Percentiles rank a stretch among this genome's conserved stretches.
Conservation (phyloP, 2,113 vertebrate genomes). For the Scophthalmus maximus region DNA sequence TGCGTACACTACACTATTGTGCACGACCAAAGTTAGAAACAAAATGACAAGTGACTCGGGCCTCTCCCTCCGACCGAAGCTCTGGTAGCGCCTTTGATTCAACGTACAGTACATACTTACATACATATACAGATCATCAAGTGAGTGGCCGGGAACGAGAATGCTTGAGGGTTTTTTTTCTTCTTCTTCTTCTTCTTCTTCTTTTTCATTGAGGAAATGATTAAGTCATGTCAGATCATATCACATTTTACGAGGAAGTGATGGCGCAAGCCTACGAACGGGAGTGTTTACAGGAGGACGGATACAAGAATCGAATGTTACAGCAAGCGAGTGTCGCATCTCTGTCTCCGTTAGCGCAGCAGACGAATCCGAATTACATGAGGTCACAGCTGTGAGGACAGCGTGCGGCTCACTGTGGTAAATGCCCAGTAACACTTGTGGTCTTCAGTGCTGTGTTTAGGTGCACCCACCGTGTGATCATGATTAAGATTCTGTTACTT, state of each 20-base stretch:
- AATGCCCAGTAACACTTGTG: conserved; percentile 70
- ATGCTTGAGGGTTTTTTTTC: not conserved
- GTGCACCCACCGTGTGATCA: conserved; percentile 54
- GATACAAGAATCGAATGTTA: conserved; percentile 66
- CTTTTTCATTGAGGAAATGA: conserved; percentile 38
- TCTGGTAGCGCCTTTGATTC: conserved; percentile 69
- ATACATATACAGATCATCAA: conserved; percentile 73
- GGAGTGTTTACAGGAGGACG: conserved; percentile 63
- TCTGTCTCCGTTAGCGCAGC: conserved; percentile 44
- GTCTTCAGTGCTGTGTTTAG: conserved; percentile 69
- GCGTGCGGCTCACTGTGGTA: conserved; percentile 44
- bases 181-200: too few relatives aligned
- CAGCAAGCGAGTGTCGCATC: conserved; percentile 67
- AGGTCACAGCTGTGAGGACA: conserved; percentile 40
- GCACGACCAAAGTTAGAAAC: conserved; percentile 82
- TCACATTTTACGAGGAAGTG: conserved; percentile 66
- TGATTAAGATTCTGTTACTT: conserved; percentile 37
- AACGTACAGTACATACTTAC: conserved; percentile 71
- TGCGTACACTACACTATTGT: conserved; percentile 84
- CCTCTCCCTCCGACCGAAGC: conserved; percentile 75
- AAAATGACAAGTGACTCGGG: conserved; percentile 85
- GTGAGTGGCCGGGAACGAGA: conserved; percentile 56
- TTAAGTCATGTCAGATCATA: conserved; percentile 36
- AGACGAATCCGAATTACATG: conserved; percentile 16
- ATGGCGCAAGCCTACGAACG: conserved; percentile 54